Percentiles rank a stretch among this genome's conserved stretches.
Conservation (phyloP, 2,797 vertebrate genomes). For the Anniella stebbinsi region DNA sequence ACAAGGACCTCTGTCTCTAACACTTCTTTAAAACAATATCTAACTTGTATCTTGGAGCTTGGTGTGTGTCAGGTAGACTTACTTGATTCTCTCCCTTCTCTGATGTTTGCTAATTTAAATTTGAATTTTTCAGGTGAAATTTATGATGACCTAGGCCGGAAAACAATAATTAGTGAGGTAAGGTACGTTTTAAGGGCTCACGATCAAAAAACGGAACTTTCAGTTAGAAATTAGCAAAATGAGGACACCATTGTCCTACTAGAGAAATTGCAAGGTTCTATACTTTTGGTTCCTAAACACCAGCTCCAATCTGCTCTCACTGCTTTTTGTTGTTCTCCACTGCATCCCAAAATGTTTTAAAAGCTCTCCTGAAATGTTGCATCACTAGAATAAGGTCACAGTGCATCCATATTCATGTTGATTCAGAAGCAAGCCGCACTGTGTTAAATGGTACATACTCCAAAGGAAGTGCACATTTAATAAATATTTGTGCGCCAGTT, state of each 20-base stretch:
- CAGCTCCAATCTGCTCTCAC: not conserved
- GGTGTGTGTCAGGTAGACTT: not conserved
- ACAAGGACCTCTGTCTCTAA: not conserved
- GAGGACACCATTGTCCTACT: not conserved
- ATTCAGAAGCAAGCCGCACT: too few species aligned
- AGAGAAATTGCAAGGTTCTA: not conserved
- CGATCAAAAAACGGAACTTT: not conserved
- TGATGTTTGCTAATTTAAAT: conserved; percentile 34
- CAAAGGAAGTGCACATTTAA: too few species aligned
- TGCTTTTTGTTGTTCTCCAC: not conserved
- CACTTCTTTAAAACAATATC: not conserved
- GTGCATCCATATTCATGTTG: too few species aligned
- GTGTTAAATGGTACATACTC: too few species aligned
- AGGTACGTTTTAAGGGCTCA: not conserved
- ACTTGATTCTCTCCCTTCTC: not conserved
- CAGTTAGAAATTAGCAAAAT: not conserved
- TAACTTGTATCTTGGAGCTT: not conserved
- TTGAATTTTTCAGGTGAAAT: conserved; percentile 79
- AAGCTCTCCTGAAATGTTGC: not conserved
- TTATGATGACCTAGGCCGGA: conserved; percentile 80
- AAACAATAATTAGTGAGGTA: conserved; percentile 84
- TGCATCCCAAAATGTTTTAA: not conserved
- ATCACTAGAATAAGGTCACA: not conserved
- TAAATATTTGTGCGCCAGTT: too few species aligned
- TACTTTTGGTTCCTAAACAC: not conserved